These are phyloP conservation scores for Sterna hirundo DNA, from an alignment of 2,113 vertebrate genomes.

Conservation along the genomic window DNA sequence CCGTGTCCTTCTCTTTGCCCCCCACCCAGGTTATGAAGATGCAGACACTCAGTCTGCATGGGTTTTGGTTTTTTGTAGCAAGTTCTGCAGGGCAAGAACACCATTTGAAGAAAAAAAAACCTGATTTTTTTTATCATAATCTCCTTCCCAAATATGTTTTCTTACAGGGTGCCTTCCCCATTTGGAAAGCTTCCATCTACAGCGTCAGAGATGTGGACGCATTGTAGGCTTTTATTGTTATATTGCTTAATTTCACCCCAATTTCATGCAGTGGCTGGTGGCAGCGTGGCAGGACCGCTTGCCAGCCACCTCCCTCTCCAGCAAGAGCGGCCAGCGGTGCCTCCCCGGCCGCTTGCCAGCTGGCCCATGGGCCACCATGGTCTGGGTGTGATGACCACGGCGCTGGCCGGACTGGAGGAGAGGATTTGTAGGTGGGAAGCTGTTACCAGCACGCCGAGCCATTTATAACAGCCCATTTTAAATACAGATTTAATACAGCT, in stretches of 20 bases:
- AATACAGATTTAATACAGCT: not conserved
- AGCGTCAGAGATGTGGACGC: rapidly evolving
- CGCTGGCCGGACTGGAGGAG: not conserved
- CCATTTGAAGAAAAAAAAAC: not conserved
- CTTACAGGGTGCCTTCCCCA: not conserved
- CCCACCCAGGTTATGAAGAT: not conserved
- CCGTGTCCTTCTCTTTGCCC: not conserved
- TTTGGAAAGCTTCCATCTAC: not conserved
- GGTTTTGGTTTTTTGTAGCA: not conserved
- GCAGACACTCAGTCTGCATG: no score
- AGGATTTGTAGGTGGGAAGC: not conserved
- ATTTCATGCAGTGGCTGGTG: not conserved
- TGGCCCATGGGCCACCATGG: rapidly evolving
- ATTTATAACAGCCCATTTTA: not conserved
- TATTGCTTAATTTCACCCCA: not conserved
- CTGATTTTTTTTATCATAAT: not conserved
- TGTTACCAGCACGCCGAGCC: not conserved
- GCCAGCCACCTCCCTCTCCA: rapidly evolving
- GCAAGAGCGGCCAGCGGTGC: not conserved
- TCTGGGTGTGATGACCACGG: not conserved
- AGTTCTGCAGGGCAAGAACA: not conserved
- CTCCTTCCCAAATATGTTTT: not conserved
- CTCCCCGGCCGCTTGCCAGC: not conserved
- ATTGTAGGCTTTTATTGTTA: not conserved
- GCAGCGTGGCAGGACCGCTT: rapidly evolving